phyloP scores from a whole-genome alignment of 2,888 invertebrate species.

The Gryllus longicercus region DNA sequence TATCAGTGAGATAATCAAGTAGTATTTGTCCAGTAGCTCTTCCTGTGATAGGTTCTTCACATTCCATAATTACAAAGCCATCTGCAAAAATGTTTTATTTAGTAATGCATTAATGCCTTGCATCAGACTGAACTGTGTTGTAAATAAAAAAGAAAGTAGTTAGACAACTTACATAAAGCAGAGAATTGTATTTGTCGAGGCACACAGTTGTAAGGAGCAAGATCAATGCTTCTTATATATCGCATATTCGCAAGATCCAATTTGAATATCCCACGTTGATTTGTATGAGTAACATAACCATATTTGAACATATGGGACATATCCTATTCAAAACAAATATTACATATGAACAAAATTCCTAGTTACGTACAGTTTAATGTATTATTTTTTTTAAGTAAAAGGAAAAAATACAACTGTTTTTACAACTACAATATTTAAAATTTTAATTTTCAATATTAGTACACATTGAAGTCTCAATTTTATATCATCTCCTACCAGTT shows the following conservation, averaged over 20 bases:
- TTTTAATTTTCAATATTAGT: background rate
- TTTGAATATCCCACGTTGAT: constrained; percentile 69
- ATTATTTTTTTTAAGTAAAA: background rate
- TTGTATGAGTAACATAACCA: constrained; percentile 70
- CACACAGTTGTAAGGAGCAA: constrained; percentile 69
- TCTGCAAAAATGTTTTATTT: constrained; percentile 50
- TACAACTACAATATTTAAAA: background rate
- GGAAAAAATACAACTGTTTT: background rate
- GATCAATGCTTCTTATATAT: constrained; percentile 67
- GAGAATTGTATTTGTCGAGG: constrained; percentile 67
- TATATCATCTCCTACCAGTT: no score
- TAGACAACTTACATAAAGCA: constrained; percentile 60
- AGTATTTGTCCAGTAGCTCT: constrained; percentile 63
- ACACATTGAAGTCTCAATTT: no score
- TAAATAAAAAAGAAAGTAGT: background rate
- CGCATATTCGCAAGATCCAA: constrained; percentile 67
- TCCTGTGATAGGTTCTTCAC: constrained; percentile 62
- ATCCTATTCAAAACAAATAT: constrained; percentile 47
- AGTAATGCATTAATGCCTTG: background rate
- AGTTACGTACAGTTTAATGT: background rate
- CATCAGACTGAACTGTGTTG: background rate
- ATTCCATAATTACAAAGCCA: constrained; percentile 68
- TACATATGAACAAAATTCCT: constrained; percentile 23
- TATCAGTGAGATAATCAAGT: constrained; percentile 69
- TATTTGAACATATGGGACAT: constrained; percentile 61